Percentiles rank a stretch among this genome's conserved stretches.
Conservation (phyloP, 1,140 invertebrate species). For the Pemphigus obesinymphae region DNA sequence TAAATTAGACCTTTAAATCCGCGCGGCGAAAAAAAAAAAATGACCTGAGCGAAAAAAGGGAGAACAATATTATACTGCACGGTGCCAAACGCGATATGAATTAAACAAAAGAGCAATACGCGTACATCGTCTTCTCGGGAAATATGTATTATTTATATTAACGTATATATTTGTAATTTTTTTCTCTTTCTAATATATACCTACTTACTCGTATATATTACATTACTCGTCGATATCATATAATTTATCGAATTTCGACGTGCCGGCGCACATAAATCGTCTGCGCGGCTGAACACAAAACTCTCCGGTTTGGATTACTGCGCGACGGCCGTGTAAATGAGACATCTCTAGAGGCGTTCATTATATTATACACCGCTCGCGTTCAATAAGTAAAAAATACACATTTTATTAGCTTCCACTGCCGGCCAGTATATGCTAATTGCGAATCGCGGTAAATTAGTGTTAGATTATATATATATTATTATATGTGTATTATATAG, state of each 20-base stretch:
- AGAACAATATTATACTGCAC: background rate
- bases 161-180: background rate
- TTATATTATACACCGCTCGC: background rate
- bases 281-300: background rate
- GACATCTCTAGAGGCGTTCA: conserved; percentile 5
- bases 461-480: background rate
- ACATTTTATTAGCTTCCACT: background rate
- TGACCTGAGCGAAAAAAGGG: background rate
- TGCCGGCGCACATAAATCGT: background rate
- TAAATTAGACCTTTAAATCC: background rate
- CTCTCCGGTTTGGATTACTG: background rate
- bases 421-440: background rate
- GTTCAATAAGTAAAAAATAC: background rate
- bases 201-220: background rate
- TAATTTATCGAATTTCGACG: background rate
- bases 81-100: background rate
- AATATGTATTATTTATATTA: background rate
- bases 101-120: no score
- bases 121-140: background rate
- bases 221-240: no score
- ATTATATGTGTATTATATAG: background rate
- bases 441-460: background rate
- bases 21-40: background rate
- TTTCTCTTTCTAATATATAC: no score
- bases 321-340: background rate